Evolutionary conservation across 1,140 invertebrate species (phyloP), one percentile per base, ranked within the genome.

Genomic region (Metaphire vulgaris): DNA sequence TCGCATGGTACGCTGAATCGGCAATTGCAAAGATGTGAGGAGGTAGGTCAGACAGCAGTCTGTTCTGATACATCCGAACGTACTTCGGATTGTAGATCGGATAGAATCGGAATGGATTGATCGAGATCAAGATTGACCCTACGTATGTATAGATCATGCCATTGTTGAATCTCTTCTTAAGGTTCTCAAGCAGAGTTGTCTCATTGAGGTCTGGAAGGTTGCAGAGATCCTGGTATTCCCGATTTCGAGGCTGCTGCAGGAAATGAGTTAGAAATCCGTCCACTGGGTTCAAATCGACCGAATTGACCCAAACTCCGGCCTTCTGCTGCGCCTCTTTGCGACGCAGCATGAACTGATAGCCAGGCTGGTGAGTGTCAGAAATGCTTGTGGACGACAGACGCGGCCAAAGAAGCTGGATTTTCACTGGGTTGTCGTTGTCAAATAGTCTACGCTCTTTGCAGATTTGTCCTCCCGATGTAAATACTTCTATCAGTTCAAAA

Each of bases 71-170:
- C 82, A 85, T 82, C 80, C 95, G 94, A 65, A 97, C 95, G 89
- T 97, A 97, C 88, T 97, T 98, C 56, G 95, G 96, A 88, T 98
- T 97, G 87, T 98, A 98, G 80, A 98, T 97, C 2, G 95, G 96
- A 87, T 96, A 95, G 85, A 97, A 97, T 88, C 90, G 89, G 81
- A 91, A 91, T 1, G 90, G 90, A 85, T 91, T 90, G 56, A 97
- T 90, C 68, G 96, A 95, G 81, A 98, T 97, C 31, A 98, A 87
- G 82, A 98, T 98, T 29, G 93, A 96, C 30, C 95, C 95, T 73
- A 97, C 95, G 82, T 97, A 98, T 1, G 95, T 97, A 85, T 98
- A 98, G 81, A 98, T 97, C 85, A 96, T 93, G 74, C 93, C 93
- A 80, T 92, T 92, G 29, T 90, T 90, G 87, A 97, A 98, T 80